Conservation (phyloP, 2,888 invertebrate species). For the Ditula angustiorana region DNA sequence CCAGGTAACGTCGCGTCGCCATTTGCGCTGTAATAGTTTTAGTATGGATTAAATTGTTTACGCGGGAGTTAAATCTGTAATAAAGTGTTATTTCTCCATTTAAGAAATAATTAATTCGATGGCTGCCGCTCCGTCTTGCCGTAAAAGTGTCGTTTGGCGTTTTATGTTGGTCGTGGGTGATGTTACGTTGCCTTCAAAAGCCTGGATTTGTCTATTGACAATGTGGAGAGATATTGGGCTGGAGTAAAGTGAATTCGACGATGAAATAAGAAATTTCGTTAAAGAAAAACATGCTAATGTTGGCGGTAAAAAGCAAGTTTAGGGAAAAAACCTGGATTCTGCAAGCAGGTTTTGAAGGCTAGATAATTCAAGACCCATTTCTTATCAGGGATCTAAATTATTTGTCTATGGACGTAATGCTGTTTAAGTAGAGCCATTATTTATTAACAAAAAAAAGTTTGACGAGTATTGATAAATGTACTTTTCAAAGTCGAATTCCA, state of each 20-base stretch:
- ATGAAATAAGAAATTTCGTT: too few species aligned
- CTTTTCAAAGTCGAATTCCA: too few species aligned
- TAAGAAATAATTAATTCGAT: constrained; percentile 35
- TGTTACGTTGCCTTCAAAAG: too few species aligned
- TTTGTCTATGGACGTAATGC: too few species aligned
- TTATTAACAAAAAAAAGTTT: not conserved
- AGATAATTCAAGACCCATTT: not conserved
- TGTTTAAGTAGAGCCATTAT: too few species aligned
- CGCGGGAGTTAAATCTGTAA: constrained; percentile 14
- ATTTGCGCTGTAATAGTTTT: constrained; percentile 6
- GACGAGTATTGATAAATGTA: not conserved
- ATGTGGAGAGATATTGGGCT: not conserved
- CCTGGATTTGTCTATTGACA: constrained; percentile 6
- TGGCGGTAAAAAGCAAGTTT: too few species aligned
- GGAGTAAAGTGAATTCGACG: not conserved
- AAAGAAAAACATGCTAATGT: constrained; percentile 3
- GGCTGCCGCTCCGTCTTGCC: constrained; percentile 12
- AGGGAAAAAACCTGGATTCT: not conserved
- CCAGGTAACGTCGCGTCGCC: not conserved
- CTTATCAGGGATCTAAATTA: too few species aligned
- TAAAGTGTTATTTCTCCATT: constrained; percentile 34
- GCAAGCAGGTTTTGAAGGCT: not conserved
- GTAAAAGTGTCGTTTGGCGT: constrained; percentile 36
- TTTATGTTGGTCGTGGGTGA: constrained; percentile 29
- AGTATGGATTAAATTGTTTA: constrained; percentile 26